phyloP scores from a whole-genome alignment of 2,888 invertebrate genomes.

The Opisthograptis luteolata region DNA sequence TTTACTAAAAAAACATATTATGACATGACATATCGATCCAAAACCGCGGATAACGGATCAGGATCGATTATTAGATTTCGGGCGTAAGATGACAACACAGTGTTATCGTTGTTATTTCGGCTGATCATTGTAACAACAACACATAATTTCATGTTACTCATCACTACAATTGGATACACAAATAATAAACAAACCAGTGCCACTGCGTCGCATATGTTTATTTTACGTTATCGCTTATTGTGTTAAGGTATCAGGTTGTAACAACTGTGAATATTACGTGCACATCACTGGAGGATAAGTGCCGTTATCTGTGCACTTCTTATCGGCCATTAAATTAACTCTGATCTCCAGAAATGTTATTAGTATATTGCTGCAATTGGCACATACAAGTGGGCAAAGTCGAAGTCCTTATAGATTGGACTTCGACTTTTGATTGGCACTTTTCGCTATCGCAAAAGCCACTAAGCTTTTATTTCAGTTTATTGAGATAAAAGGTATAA shows the following conservation, averaged over 20 bases:
- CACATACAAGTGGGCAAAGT: conserved; percentile 16
- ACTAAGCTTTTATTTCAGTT: too few relatives aligned
- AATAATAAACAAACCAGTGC: conserved; percentile 25
- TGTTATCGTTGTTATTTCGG: not conserved
- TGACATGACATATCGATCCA: too few relatives aligned
- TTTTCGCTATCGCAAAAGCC: too few relatives aligned
- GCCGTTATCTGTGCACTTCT: conserved; percentile 14
- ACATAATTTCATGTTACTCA: not conserved
- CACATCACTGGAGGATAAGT: not conserved
- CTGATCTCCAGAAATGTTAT: not conserved
- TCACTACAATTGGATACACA: conserved; percentile 21
- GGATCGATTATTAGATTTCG: too few relatives aligned
- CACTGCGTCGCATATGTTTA: not conserved
- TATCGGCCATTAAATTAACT: conserved; percentile 12
- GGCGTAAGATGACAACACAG: too few relatives aligned
- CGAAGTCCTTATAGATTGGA: too few relatives aligned
- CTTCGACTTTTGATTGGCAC: too few relatives aligned
- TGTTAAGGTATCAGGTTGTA: conserved; percentile 17
- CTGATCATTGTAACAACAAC: not conserved
- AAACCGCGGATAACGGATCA: too few relatives aligned
- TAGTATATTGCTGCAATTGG: too few relatives aligned
- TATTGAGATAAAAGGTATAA: too few relatives aligned
- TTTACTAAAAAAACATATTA: too few relatives aligned
- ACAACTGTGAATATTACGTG: conserved; percentile 1
- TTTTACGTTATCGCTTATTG: conserved; percentile 11